Conservation (phyloP, 2,113 vertebrate species). For the Microcebus lehilahytsara region DNA sequence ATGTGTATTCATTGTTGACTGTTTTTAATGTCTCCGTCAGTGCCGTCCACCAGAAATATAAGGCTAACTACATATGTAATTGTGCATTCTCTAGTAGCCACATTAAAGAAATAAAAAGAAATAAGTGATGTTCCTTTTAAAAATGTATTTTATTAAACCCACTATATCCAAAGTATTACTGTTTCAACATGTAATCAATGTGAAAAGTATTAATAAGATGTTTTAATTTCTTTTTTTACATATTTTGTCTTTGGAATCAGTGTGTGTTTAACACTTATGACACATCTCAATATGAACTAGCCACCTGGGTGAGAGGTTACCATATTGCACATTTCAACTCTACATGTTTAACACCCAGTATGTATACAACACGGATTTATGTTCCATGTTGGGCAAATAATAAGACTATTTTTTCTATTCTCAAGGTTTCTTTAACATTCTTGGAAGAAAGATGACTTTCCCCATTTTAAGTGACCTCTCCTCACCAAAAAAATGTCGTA, state of each 20-base stretch:
- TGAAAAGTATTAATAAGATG: not conserved
- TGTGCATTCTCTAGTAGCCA: not conserved
- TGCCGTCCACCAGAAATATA: not conserved
- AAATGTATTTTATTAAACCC: not conserved
- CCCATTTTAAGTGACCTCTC: fast-evolving
- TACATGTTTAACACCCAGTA: not conserved
- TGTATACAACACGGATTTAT: not conserved
- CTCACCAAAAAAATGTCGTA: not conserved
- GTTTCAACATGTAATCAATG: not conserved
- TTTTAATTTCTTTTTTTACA: not conserved
- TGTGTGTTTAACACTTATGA: not conserved
- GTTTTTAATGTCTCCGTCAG: not conserved
- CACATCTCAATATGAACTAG: not conserved
- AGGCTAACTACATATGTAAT: not conserved
- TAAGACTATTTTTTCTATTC: not conserved
- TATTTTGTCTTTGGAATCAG: not conserved
- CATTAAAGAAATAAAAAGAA: not conserved
- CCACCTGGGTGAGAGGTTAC: not conserved
- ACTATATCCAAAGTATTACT: not conserved
- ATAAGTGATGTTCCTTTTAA: not conserved
- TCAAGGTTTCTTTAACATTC: not conserved
- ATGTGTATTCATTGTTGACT: no score
- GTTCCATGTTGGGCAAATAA: not conserved
- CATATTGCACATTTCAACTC: not conserved
- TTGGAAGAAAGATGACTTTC: not conserved